These are phyloP conservation scores for Brachymystax lenok DNA, from an alignment of 2,797 vertebrate species.

Conservation along the genomic window DNA sequence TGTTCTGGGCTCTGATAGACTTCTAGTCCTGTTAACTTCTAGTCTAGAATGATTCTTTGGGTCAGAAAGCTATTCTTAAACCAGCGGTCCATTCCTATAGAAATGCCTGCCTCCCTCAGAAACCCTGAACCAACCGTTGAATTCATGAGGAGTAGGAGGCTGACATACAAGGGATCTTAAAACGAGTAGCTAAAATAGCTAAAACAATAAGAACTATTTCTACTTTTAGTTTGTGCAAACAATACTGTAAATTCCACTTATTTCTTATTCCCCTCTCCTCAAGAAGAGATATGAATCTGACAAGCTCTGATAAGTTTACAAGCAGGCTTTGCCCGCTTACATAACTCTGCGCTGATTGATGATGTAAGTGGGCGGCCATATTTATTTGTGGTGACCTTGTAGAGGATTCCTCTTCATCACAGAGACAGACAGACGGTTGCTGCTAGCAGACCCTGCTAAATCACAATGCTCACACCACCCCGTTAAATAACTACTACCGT, in stretches of 20 bases:
- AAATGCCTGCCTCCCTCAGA: not conserved
- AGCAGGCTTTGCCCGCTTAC: slow-evolving; percentile 19
- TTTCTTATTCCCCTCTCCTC: slow-evolving; percentile 12
- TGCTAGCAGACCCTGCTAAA: slow-evolving; percentile 32
- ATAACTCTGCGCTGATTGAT: slow-evolving; percentile 34
- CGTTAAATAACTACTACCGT: slow-evolving; percentile 11
- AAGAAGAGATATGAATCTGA: slow-evolving; percentile 21
- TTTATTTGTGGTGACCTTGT: slow-evolving; percentile 34
- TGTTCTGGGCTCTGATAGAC: no score
- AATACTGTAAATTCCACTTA: not conserved
- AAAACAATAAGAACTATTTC: not conserved
- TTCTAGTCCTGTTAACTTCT: not conserved
- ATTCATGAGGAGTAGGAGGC: not conserved
- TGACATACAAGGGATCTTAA: not conserved
- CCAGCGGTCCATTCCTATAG: slow-evolving; percentile 5
- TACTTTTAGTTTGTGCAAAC: not conserved
- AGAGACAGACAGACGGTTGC: slow-evolving; percentile 17
- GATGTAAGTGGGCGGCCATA: slow-evolving; percentile 6
- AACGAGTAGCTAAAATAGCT: not conserved
- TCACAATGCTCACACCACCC: slow-evolving; percentile 20
- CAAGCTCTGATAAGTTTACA: slow-evolving; percentile 36
- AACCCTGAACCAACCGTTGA: not conserved
- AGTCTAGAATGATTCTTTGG: not conserved
- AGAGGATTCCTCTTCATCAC: slow-evolving; percentile 24
- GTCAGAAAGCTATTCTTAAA: slow-evolving; percentile 6